Percentiles rank a stretch among this genome's conserved stretches.
These are phyloP conservation scores for Phanerotoma sp. DNA, from an alignment of 2,888 invertebrate genomes.

Conservation along the genomic window DNA sequence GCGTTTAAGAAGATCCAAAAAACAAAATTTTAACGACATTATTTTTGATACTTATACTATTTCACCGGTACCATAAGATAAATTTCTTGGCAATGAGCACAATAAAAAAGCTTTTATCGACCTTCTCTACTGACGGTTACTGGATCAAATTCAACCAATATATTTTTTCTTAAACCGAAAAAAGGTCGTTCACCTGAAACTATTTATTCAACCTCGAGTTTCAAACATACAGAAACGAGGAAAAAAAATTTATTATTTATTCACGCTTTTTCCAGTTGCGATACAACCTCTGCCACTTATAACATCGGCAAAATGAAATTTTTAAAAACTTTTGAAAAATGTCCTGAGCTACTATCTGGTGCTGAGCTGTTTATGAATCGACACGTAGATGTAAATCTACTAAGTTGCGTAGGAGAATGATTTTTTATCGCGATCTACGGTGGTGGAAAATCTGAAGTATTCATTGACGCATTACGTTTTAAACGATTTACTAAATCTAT, in stretches of 20 bases:
- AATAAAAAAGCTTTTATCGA: constrained; percentile 6
- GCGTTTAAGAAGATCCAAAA: constrained; percentile 16
- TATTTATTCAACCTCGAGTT: constrained; percentile 6
- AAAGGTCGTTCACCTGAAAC: constrained; percentile 25
- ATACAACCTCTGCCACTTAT: constrained; percentile 10
- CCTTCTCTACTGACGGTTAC: constrained; percentile 27
- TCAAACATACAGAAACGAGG: constrained; percentile 11
- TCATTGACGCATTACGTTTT: no score
- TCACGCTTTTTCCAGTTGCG: constrained; percentile 19
- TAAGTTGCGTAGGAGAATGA: constrained; percentile 27
- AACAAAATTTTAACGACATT: constrained; percentile 19
- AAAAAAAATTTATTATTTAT: constrained; percentile 31
- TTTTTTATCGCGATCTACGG: constrained; percentile 31
- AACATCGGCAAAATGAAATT: constrained; percentile 14
- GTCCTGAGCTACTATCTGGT: constrained; percentile 1
- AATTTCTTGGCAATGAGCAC: constrained; percentile 11
- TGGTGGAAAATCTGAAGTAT: constrained; percentile 23
- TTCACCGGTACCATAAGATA: constrained; percentile 1
- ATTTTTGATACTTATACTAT: constrained; percentile 4
- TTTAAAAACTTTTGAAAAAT: constrained; percentile 6
- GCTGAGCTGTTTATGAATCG: constrained; percentile 16
- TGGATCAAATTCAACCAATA: constrained; percentile 21
- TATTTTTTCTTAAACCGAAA: constrained; percentile 23
- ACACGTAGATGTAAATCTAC: constrained; percentile 7
- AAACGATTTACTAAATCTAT: no score